phyloP scores from a whole-genome alignment of 2,888 invertebrate genomes.

The Galerucella nymphaeae region DNA sequence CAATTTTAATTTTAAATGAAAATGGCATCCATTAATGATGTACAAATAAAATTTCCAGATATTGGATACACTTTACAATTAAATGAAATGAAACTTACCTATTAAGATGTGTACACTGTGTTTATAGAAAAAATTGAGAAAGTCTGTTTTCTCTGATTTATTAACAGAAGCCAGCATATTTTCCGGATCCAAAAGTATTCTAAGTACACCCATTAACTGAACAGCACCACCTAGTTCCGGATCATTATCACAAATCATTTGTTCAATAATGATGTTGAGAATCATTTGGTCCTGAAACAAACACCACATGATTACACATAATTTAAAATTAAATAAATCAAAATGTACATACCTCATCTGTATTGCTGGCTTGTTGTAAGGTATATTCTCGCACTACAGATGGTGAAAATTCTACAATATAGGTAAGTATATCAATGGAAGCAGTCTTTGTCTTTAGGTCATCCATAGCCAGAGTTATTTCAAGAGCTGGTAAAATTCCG shows the following conservation, averaged over 20 bases:
- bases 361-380: constrained; percentile 88
- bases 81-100: constrained; percentile 68
- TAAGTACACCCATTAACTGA: constrained; percentile 94
- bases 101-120: constrained; percentile 96
- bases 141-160: constrained; percentile 98
- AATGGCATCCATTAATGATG: no score
- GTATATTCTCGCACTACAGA: constrained; percentile 97
- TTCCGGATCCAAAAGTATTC: constrained; percentile 95
- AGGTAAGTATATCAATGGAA: constrained; percentile 97
- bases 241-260: constrained; percentile 97
- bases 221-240: constrained; percentile 98
- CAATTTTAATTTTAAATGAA: no score
- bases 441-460: constrained; percentile 95
- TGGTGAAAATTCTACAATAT: constrained; percentile 98
- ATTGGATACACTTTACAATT: background rate
- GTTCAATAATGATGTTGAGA: constrained; percentile 96
- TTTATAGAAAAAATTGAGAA: constrained; percentile 98
- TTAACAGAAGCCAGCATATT: constrained; percentile 95
- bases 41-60: no score
- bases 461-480: constrained; percentile 90
- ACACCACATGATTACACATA: background rate
- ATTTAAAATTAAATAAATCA: no score
- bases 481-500: constrained; percentile 89
- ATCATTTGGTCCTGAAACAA: constrained; percentile 88
- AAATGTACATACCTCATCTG: constrained; percentile 94